phyloP scores from a whole-genome alignment of 2,888 invertebrate genomes.

The Drosophila antonietae region DNA sequence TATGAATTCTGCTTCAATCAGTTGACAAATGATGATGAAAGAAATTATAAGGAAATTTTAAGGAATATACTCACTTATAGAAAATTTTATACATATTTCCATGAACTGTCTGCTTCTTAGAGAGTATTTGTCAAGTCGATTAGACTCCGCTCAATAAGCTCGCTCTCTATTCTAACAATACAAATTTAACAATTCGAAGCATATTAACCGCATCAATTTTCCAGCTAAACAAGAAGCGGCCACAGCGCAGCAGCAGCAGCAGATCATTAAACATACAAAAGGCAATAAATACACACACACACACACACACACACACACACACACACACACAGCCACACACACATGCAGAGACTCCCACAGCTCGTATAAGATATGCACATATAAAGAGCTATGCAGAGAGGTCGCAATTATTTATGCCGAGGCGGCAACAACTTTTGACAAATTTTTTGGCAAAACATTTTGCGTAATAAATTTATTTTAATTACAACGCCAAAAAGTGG shows the following conservation, averaged over 20 bases:
- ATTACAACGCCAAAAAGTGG: conserved; percentile 73
- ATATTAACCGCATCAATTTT: conserved; percentile 55
- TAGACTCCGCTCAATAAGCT: no score
- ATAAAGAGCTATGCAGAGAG: conserved; percentile 25
- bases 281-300: conserved; percentile 30
- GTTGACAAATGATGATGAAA: no score
- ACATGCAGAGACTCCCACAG: conserved; percentile 1
- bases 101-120: background rate
- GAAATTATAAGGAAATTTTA: no score
- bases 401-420: conserved; percentile 67
- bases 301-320: conserved; percentile 16
- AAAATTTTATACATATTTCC: background rate
- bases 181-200: conserved; percentile 63
- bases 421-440: conserved; percentile 74
- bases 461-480: conserved; percentile 78
- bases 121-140: conserved; percentile 10
- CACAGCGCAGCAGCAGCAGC: conserved; percentile 14
- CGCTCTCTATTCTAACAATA: background rate
- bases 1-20: no score
- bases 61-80: no score
- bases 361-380: conserved; percentile 42
- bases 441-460: conserved; percentile 78
- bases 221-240: conserved; percentile 16
- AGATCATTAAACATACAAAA: conserved; percentile 69
- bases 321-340: conserved; percentile 10